Conservation (phyloP, 2,797 vertebrate species). For the Pampus argenteus region DNA sequence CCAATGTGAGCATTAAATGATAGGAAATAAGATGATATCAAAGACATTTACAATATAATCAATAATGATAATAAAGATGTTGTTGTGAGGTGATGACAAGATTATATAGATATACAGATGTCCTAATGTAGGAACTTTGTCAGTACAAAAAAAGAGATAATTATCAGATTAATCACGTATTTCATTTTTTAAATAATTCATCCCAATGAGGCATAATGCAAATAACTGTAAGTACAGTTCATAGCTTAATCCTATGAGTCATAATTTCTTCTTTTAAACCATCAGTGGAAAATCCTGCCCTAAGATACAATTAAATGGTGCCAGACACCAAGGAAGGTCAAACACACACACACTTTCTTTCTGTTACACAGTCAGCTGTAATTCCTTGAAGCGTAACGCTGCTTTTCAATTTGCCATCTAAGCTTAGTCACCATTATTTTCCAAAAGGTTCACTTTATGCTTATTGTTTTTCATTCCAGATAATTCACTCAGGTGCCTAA, state of each 20-base stretch:
- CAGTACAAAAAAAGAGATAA: conserved; percentile 39
- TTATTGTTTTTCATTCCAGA: conserved; percentile 62
- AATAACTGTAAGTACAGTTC: conserved; percentile 56
- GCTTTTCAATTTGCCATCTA: conserved; percentile 55
- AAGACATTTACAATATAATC: neutral
- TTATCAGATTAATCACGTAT: conserved; percentile 63
- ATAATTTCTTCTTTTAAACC: conserved; percentile 75
- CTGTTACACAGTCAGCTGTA: conserved; percentile 28
- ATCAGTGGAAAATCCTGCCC: conserved; percentile 74
- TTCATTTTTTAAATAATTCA: conserved; percentile 61
- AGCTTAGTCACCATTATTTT: conserved; percentile 50
- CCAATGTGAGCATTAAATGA: neutral
- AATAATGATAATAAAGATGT: neutral
- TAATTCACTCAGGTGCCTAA: conserved; percentile 75
- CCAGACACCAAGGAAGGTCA: conserved; percentile 76
- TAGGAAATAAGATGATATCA: neutral
- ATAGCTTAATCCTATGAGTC: conserved; percentile 67
- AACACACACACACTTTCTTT: conserved; percentile 50
- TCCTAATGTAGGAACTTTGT: conserved; percentile 3
- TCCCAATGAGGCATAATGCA: conserved; percentile 43
- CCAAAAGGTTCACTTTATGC: conserved; percentile 47
- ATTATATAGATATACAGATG: neutral
- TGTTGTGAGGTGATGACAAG: neutral
- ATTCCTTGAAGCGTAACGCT: conserved; percentile 42
- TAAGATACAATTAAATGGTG: conserved; percentile 78